phyloP scores from a whole-genome alignment of 1,140 invertebrate genomes.

The Lerema accius region DNA sequence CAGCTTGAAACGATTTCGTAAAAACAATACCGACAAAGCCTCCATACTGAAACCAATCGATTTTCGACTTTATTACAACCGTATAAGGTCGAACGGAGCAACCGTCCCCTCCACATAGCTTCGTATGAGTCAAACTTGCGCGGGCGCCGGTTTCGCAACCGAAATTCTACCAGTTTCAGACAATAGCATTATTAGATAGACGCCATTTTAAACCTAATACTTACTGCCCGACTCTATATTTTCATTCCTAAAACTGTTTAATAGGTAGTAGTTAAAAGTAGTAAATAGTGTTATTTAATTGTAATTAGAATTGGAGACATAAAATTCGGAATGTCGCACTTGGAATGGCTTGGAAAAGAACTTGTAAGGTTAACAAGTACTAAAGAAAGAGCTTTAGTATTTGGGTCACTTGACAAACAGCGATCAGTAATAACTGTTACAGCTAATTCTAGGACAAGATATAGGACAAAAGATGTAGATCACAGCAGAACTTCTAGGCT shows the following conservation, averaged over 20 bases:
- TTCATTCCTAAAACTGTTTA: slow-evolving; percentile 2
- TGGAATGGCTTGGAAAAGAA: too few relatives aligned
- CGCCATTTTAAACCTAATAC: slow-evolving; percentile 28
- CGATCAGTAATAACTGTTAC: too few relatives aligned
- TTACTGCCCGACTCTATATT: not conserved
- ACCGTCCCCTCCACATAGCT: slow-evolving; percentile 11
- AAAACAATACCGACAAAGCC: slow-evolving; percentile 24
- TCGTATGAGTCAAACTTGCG: slow-evolving; percentile 26
- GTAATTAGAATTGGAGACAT: too few relatives aligned
- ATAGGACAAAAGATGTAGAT: too few relatives aligned
- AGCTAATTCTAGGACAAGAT: too few relatives aligned
- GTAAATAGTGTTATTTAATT: too few relatives aligned
- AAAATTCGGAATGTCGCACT: too few relatives aligned
- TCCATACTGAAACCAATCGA: not conserved
- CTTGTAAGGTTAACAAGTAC: too few relatives aligned
- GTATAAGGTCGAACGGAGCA: not conserved
- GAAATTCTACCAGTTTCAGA: slow-evolving; percentile 31
- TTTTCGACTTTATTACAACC: not conserved
- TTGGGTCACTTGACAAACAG: too few relatives aligned
- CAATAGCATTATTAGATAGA: slow-evolving; percentile 31
- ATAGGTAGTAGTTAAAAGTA: not conserved
- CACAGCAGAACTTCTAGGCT: too few relatives aligned
- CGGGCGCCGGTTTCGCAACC: slow-evolving; percentile 32
- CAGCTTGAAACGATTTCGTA: slow-evolving; percentile 32
- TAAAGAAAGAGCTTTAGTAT: too few relatives aligned